Evolutionary conservation across 1,140 invertebrate genomes (phyloP), one percentile per base, ranked within the genome.

Genomic region (Brachionus koreanus): DNA sequence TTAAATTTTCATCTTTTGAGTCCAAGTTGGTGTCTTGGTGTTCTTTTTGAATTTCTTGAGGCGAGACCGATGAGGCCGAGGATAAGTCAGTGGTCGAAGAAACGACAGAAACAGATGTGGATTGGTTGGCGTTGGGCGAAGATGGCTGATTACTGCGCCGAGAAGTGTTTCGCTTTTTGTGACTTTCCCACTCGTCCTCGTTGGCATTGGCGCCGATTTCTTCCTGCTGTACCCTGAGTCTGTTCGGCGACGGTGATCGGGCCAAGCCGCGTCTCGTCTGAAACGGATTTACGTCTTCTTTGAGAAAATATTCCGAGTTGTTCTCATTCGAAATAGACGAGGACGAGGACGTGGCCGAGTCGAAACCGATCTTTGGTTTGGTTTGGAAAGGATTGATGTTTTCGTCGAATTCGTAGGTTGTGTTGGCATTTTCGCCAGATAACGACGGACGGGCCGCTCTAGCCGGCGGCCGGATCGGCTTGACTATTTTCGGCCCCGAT

Each of bases 171-270:
- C 69, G 16, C 13, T 74, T 74, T 74, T 74, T 74, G 33, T 74
- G 69, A 13, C 39, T 74, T 16, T 74, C 69, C 69, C 69, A 74
- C n/a, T 74, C 69, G 39, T 74, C 69, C 12, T 74, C 69, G 39
- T 49, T 74, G 25, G 7, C 12, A 10, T 9, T 43, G 37, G n/a
- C n/a, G 9, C 37, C 16, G 13, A 16, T 69, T 9, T 74, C 69
- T 46, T 74, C 69, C 5, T 43, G 39, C 19, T 42, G 33, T n/a
- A 46, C 25, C 9, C 19, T 42, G 19, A 46, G 19, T 74, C 33
- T 23, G 23, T 46, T 74, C 10, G 69, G 69, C 13, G 69, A 74
- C 19, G 69, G 69, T 5, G 69, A 74, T 4, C 69, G 39, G 43
- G 42, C 42, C 23, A 74, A 13, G 13, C 39, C 19, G 7, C 69